Evolutionary conservation across 1,140 invertebrate genomes (phyloP), one percentile per base, ranked within the genome.

Genomic region (Coelopa frigida): DNA sequence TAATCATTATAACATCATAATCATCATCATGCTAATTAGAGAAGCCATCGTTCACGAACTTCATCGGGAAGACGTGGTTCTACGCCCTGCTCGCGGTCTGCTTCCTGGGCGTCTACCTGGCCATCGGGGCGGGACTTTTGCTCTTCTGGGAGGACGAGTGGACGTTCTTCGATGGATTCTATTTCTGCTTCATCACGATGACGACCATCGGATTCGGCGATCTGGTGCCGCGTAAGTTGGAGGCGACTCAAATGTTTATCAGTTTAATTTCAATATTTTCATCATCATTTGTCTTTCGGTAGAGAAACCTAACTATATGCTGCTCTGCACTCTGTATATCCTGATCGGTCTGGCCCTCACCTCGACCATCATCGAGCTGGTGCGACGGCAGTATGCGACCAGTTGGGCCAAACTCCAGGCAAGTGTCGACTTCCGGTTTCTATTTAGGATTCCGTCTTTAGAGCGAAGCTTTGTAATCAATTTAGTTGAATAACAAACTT

Each of bases 111-210:
- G 57, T 89, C 10, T 90, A 89, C 68, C 71, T 90, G 37, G 81
- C 87, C 2, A 80, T 82, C 2, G 87, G 87, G 1, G 82, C 85
- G 0, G 84, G 80, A 5, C 64, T 86, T 31, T 81, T 84, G 51
- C 58, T 81, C 58, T 72, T 83, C 45, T 87, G 85, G 82, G 87
- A 90, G 59, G 81, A 87, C 48, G 84, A 89, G 33, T 94, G 91
- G 91, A 80, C 77, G 3, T 94, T 93, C 70, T 90, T 92, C 55
- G 89, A 94, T 54, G 87, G 88, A 14, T 94, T 93, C 65, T 94
- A 94, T 70, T 94, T 94, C 58, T 92, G 89, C 58, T 94, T 94
- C 59, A 88, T 94, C 37, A 94, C 91, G 1, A 91, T 94, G 87
- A 92, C 90, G 41, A 94, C 91, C 1, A 93, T 94, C 52, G 91